These are phyloP conservation scores for Prinia subflava DNA, from an alignment of 2,113 vertebrate genomes.

Conservation along the genomic window DNA sequence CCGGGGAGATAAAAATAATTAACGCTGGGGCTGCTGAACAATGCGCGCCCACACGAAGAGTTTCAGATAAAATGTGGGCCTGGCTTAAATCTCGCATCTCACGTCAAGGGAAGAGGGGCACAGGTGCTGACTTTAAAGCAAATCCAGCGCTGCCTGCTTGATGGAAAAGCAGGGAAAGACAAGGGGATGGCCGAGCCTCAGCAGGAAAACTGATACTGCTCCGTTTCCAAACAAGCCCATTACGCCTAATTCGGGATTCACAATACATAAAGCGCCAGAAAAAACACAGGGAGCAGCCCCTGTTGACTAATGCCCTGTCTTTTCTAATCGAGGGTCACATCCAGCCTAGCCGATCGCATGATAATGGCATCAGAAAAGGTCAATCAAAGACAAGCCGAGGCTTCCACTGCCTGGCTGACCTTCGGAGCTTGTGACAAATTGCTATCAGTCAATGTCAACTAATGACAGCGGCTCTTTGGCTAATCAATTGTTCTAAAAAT, in stretches of 20 bases:
- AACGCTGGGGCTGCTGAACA: constrained; percentile 19
- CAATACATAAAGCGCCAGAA: constrained; percentile 63
- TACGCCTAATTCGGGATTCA: constrained; percentile 40
- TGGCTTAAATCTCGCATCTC: neutral
- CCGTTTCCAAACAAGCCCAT: constrained; percentile 46
- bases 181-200: neutral
- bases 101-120: neutral
- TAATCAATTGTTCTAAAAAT: constrained; percentile 91
- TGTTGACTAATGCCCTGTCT: constrained; percentile 80
- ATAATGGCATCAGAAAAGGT: constrained; percentile 82
- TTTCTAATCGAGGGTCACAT: constrained; percentile 73
- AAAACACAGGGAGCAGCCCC: constrained; percentile 49
- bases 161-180: neutral
- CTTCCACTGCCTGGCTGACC: constrained; percentile 84
- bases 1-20: constrained; percentile 56
- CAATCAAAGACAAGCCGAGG: constrained; percentile 80
- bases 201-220: neutral
- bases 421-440: constrained; percentile 88
- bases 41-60: neutral
- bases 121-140: neutral
- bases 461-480: constrained; percentile 84
- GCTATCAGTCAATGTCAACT: constrained; percentile 87
- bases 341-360: constrained; percentile 79
- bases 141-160: neutral
- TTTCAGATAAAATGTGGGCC: neutral